Evolutionary conservation across 2,888 invertebrate genomes (phyloP), one percentile per base, ranked within the genome.

Genomic region (Ectropis crepuscularia): DNA sequence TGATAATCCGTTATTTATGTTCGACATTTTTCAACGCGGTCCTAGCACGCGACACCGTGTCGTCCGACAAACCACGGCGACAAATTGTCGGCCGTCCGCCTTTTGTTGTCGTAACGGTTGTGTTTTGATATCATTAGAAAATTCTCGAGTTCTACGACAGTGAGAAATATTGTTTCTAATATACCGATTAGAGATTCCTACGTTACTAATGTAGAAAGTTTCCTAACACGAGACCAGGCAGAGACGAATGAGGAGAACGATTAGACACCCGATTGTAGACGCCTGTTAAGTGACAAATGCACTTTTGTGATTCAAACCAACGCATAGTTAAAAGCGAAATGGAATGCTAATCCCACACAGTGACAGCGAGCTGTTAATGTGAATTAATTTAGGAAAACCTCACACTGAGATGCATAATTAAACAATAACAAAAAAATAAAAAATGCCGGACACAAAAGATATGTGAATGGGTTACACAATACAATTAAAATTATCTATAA

Each of bases 1-100:
- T 83, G 91, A 89, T 92, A 92, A 92, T 91, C 90, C 82, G 87
- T 91, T 90, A 92, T 92, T 91, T 89, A 92, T 92, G 87, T 82
- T 72, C 67, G 74, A 82, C 79, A 89, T 91, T 89, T 88, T 87
- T 91, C 89, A 79, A 83, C 76, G 76, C 74, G 72, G 72, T 70
- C 74, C 76, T 77, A 83, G 87, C 89, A 88, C 89, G 89, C 89
- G 90, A 85, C 88, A 79, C 70, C 80, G 86, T 63, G 63, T 87
- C 85, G 76, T 75, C 81, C 80, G 77, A 83, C 80, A 76, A 71
- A 71, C 65, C 39, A 12, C 61, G 46, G 69, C 82, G 83, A 87
- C 88, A 87, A 89, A 89, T 88, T 82, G 78, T 74, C 74, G 69
- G 76, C 78, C 80, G 80, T 83, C 80, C 79, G 83, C 79, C 87